These are phyloP conservation scores for Linurgus olivaceus DNA, from an alignment of 2,797 vertebrate genomes.

Conservation along the genomic window DNA sequence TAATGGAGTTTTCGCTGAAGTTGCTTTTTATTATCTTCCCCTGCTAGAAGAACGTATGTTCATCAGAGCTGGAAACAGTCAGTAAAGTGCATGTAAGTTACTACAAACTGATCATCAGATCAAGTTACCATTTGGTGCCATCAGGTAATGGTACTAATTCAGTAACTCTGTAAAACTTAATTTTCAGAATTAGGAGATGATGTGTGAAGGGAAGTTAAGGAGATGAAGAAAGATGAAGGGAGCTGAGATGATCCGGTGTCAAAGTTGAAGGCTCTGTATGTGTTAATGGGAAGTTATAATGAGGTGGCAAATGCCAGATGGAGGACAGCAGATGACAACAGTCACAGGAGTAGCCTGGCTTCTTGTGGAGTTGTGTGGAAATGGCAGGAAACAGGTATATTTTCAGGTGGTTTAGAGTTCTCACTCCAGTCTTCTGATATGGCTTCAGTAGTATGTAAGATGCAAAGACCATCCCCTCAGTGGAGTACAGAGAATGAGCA, in stretches of 20 bases:
- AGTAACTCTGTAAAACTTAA: not conserved
- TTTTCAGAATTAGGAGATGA: not conserved
- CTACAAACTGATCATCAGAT: not conserved
- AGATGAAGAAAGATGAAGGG: not conserved
- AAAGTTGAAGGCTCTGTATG: not conserved
- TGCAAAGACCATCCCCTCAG: not conserved
- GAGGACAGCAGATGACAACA: not conserved
- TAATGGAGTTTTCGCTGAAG: not conserved
- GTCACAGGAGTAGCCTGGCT: not conserved
- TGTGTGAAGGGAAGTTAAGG: not conserved
- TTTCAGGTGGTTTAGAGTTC: not conserved
- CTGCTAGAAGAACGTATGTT: not conserved
- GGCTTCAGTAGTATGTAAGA: not conserved
- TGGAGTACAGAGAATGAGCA: not conserved
- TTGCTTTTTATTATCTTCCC: slow-evolving; percentile 28
- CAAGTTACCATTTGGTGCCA: not conserved
- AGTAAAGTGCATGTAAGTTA: not conserved
- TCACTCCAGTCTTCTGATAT: not conserved
- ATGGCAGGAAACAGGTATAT: not conserved
- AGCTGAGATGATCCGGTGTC: accelerated
- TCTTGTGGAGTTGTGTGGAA: not conserved
- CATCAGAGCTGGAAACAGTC: not conserved
- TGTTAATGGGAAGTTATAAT: not conserved
- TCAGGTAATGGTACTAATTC: not conserved
- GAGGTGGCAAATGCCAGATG: not conserved